A percentile compares a stretch with the other conserved stretches of the same genome.
Evolutionary conservation across 2,888 invertebrate genomes (phyloP).

Genomic region (Drosophila eohydei): DNA sequence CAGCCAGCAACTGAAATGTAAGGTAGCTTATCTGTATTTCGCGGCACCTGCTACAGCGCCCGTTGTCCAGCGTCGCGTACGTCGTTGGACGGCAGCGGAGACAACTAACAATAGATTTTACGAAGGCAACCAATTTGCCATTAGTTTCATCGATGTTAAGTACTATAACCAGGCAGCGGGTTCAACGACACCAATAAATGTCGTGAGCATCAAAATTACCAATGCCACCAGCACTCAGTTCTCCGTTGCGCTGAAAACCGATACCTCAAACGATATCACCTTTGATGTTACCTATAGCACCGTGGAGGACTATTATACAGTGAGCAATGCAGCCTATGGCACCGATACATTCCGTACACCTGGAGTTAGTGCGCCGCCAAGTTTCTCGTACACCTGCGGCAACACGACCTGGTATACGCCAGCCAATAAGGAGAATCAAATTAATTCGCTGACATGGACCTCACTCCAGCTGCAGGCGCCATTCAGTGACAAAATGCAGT

Average conservation of each 20-base stretch:
- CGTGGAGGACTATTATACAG: slow-evolving; percentile 76
- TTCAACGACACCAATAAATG: slow-evolving; percentile 13
- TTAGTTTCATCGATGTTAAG: slow-evolving; percentile 66
- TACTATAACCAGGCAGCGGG: slow-evolving; percentile 14
- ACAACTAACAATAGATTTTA: slow-evolving; percentile 40
- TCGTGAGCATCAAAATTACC: slow-evolving; percentile 45
- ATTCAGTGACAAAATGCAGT: slow-evolving; percentile 48
- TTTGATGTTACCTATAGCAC: slow-evolving; percentile 66
- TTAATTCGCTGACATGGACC: slow-evolving; percentile 64
- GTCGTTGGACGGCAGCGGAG: slow-evolving; percentile 65
- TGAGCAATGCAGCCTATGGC: slow-evolving; percentile 69
- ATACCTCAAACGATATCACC: slow-evolving; percentile 51
- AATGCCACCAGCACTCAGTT: slow-evolving; percentile 60
- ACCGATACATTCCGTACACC: slow-evolving; percentile 48
- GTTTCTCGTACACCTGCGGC: slow-evolving; percentile 83
- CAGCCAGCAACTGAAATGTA: slow-evolving; percentile 85
- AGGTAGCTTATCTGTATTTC: slow-evolving; percentile 75
- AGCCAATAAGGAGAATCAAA: neutral
- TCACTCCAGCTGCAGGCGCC: slow-evolving; percentile 83
- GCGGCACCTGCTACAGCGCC: slow-evolving; percentile 60
- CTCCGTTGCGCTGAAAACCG: slow-evolving; percentile 60
- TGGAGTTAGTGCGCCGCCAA: slow-evolving; percentile 74
- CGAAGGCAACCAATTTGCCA: slow-evolving; percentile 60
- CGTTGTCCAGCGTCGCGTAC: slow-evolving; percentile 64
- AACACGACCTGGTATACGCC: slow-evolving; percentile 68